Evolutionary conservation across 2,797 vertebrate genomes (phyloP).

Genomic region (Danio albolineatus): DNA sequence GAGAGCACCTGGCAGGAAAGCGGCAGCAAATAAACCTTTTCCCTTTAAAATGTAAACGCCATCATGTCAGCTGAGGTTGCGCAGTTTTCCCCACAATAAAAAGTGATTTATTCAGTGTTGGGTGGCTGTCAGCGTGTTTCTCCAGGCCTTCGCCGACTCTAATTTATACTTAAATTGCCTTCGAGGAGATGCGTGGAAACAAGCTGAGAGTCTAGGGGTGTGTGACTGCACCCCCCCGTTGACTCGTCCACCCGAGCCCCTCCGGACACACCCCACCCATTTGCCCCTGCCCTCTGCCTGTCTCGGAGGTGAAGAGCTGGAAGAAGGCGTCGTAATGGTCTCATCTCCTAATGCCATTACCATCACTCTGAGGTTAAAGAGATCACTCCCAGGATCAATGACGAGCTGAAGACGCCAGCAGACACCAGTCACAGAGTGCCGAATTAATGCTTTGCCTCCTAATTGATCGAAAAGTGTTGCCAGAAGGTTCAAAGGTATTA

Average conservation of each 20-base stretch:
- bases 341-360: slow-evolving; percentile 70
- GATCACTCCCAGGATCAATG: slow-evolving; percentile 65
- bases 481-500: slow-evolving; percentile 65
- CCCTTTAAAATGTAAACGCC: slow-evolving; percentile 78
- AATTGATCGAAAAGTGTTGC: slow-evolving; percentile 68
- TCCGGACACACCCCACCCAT: slow-evolving; percentile 57
- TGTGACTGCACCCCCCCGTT: slow-evolving; percentile 55
- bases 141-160: slow-evolving; percentile 74
- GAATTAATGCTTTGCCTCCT: slow-evolving; percentile 64
- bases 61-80: slow-evolving; percentile 74
- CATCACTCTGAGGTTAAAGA: slow-evolving; percentile 63
- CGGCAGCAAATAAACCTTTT: slow-evolving; percentile 71
- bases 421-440: slow-evolving; percentile 55
- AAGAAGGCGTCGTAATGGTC: slow-evolving; percentile 69
- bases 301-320: slow-evolving; percentile 55
- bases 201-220: slow-evolving; percentile 48
- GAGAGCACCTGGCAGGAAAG: slow-evolving; percentile 51
- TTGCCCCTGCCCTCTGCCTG: slow-evolving; percentile 44
- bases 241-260: slow-evolving; percentile 69
- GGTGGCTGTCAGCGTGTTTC: slow-evolving; percentile 74
- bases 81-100: slow-evolving; percentile 69
- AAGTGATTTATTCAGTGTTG: slow-evolving; percentile 78
- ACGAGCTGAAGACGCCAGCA: slow-evolving; percentile 50
- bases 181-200: slow-evolving; percentile 67
- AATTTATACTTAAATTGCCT: slow-evolving; percentile 83